Evolutionary conservation across 2,797 vertebrate genomes (phyloP).

Genomic region (Anguilla pacifica): DNA sequence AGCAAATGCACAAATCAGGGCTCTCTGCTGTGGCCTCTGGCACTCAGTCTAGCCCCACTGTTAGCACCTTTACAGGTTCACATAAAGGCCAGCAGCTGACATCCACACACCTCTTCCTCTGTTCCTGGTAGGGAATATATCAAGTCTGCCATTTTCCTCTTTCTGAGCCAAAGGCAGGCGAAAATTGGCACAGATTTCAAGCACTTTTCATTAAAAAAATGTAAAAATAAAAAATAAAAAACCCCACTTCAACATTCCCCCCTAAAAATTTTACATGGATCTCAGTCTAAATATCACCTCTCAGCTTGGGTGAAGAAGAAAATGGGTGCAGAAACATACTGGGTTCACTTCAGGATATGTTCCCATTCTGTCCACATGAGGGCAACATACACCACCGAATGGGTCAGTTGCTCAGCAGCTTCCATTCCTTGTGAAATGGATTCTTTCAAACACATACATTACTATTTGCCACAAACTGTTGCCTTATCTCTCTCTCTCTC

Average conservation of each 20-base stretch:
- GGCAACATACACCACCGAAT: conserved; percentile 73
- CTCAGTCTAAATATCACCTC: not conserved
- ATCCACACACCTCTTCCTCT: not conserved
- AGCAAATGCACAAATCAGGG: not conserved
- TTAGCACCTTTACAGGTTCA: not conserved
- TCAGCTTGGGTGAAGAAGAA: not conserved
- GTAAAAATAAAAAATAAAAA: no score
- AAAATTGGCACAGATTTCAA: not conserved
- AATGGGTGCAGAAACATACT: not conserved
- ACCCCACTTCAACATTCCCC: not conserved
- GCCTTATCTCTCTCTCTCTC: not conserved
- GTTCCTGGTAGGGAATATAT: not conserved
- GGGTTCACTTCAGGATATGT: not conserved
- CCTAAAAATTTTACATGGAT: not conserved
- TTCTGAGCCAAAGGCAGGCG: not conserved
- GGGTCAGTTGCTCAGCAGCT: not conserved
- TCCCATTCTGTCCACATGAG: conserved; percentile 60
- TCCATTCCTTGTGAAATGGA: not conserved
- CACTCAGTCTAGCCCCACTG: not conserved
- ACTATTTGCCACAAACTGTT: not conserved
- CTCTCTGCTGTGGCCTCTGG: not conserved
- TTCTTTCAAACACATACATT: not conserved
- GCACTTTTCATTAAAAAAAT: not conserved
- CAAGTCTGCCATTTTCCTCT: not conserved
- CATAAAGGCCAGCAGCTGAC: not conserved